phyloP scores from a whole-genome alignment of 1,140 invertebrate species.

The Drosophila trapezifrons region DNA sequence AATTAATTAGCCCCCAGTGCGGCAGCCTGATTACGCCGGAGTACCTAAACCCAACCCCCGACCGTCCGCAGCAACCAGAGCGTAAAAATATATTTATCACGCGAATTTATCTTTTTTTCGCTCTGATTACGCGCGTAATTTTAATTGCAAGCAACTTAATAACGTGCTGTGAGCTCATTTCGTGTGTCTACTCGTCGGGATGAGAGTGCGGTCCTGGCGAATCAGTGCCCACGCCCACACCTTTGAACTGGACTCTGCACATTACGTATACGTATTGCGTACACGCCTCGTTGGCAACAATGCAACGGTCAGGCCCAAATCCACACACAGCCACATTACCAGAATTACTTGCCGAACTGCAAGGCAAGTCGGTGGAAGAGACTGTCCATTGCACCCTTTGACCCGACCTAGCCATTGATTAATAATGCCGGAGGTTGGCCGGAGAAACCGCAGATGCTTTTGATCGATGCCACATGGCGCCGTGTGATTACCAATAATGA shows the following conservation, averaged over 20 bases:
- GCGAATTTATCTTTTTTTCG: conserved; percentile 81
- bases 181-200: conserved; percentile 3
- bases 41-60: conserved; percentile 45
- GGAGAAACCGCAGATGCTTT: conserved; percentile 6
- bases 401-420: conserved; percentile 56
- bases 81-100: conserved; percentile 76
- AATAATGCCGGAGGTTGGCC: conserved; percentile 52
- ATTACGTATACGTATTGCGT: conserved; percentile 39
- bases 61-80: conserved; percentile 42
- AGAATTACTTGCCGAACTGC: conserved; percentile 34
- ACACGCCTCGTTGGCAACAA: conserved; percentile 25
- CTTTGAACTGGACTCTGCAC: conserved; percentile 22
- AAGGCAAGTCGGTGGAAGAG: conserved; percentile 27
- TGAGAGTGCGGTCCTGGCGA: background rate
- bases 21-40: conserved; percentile 74
- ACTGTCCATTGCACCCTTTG: conserved; percentile 53
- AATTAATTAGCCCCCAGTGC: conserved; percentile 82
- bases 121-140: conserved; percentile 82
- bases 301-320: conserved; percentile 8
- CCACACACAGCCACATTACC: background rate
- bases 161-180: conserved; percentile 50
- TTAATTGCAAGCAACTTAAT: conserved; percentile 82
- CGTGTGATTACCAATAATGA: conserved; percentile 63
- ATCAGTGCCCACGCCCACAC: conserved; percentile 45
- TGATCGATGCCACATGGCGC: conserved; percentile 49